Percentiles rank a stretch among this genome's conserved stretches.
These are phyloP conservation scores for Syngnathus floridae DNA, from an alignment of 2,113 vertebrate species.

Conservation along the genomic window DNA sequence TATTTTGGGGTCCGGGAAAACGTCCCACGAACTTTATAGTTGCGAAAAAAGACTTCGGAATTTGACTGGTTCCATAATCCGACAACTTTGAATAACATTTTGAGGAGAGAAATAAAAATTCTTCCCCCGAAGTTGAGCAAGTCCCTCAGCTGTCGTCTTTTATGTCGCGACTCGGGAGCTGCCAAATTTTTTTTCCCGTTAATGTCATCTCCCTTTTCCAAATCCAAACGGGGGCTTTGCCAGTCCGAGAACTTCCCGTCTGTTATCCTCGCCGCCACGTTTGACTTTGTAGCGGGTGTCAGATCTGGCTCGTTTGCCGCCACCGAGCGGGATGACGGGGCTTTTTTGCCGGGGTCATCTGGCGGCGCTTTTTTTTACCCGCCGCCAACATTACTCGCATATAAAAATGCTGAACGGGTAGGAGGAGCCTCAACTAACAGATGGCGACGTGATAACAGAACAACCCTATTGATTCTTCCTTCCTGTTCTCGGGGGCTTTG, in stretches of 20 bases:
- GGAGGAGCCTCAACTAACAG: not conserved
- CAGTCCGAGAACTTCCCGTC: not conserved
- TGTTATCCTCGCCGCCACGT: not conserved
- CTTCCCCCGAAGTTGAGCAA: not conserved
- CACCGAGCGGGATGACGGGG: not conserved
- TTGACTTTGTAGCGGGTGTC: slow-evolving; percentile 3
- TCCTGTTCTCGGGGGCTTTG: too few relatives aligned
- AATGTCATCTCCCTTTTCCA: not conserved
- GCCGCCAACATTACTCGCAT: not conserved
- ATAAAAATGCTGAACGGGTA: not conserved
- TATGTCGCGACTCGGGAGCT: not conserved
- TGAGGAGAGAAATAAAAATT: too few relatives aligned
- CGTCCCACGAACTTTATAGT: too few relatives aligned
- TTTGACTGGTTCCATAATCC: not conserved
- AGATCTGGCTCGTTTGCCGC: not conserved
- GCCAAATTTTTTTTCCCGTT: not conserved
- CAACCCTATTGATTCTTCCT: too few relatives aligned
- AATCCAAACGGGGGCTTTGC: slow-evolving; percentile 1
- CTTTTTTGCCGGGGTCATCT: not conserved
- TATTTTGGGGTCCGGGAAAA: too few relatives aligned
- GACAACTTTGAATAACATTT: not conserved
- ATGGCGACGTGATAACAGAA: too few relatives aligned
- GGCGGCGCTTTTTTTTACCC: not conserved
- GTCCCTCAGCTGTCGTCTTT: not conserved
- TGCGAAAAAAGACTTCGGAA: too few relatives aligned